phyloP scores from a whole-genome alignment of 2,888 invertebrate genomes.

The Xiphydria camelus region DNA sequence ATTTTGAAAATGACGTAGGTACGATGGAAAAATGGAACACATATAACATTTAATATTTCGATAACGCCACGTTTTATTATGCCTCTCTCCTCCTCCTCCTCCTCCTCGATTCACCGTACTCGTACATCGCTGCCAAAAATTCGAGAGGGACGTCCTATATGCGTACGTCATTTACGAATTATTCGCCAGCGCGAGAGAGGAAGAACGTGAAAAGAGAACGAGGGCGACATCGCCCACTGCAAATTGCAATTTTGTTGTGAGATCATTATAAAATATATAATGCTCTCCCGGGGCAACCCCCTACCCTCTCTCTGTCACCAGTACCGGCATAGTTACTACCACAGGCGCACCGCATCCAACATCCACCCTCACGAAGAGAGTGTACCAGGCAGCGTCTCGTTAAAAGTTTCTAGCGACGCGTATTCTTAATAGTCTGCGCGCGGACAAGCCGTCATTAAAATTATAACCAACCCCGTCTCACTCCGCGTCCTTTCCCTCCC shows the following conservation, averaged over 20 bases:
- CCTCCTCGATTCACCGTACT: no score
- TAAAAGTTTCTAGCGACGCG: conserved; percentile 59
- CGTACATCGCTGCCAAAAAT: no score
- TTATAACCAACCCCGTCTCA: conserved; percentile 50
- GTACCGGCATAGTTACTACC: background rate
- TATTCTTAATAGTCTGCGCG: conserved; percentile 58
- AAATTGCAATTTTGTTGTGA: conserved; percentile 55
- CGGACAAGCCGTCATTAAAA: conserved; percentile 59
- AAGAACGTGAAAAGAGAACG: conserved; percentile 31
- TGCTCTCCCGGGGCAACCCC: conserved; percentile 32
- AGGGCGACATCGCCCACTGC: conserved; percentile 44
- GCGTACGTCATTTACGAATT: no score
- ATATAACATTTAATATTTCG: no score
- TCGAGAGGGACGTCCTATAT: no score
- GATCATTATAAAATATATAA: conserved; percentile 58
- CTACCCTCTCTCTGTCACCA: conserved; percentile 7
- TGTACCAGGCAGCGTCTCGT: conserved; percentile 48
- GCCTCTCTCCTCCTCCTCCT: no score
- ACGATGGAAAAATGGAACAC: no score
- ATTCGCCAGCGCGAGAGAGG: conserved; percentile 16
- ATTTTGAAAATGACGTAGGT: no score
- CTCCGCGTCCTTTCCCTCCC: background rate
- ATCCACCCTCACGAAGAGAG: background rate
- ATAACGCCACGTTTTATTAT: no score
- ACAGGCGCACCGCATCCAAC: no score